Evolutionary conservation across 1,140 invertebrate species (phyloP).

Genomic region (Drosophila prosaltans): DNA sequence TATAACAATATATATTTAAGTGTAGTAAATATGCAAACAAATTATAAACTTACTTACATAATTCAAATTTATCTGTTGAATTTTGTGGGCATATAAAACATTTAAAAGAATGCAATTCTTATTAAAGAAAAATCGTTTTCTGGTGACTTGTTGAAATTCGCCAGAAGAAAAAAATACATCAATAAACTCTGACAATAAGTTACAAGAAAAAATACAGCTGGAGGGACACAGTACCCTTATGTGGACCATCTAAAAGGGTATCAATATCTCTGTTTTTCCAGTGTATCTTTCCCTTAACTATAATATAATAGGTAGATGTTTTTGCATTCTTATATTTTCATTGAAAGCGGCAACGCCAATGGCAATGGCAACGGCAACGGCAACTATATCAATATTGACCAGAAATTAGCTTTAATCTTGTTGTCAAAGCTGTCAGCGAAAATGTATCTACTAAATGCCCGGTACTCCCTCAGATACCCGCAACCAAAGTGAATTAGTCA

Average conservation of each 20-base stretch:
- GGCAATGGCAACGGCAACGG: slow-evolving; percentile 17
- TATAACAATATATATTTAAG: no score
- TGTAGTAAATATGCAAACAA: no score
- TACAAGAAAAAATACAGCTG: no score
- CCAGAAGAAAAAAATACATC: no score
- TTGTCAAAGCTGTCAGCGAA: slow-evolving; percentile 61
- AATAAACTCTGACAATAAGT: no score
- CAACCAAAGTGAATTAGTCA: slow-evolving; percentile 47
- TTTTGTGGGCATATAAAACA: no score
- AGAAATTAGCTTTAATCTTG: slow-evolving; percentile 65
- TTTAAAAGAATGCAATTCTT: no score
- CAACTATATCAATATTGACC: slow-evolving; percentile 63
- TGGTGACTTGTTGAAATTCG: no score
- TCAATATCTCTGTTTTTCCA: neutral
- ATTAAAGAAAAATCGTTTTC: no score
- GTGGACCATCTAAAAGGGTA: neutral
- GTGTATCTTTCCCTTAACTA: neutral
- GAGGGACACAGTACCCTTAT: no score
- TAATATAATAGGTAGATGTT: neutral
- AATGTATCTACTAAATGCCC: slow-evolving; percentile 41
- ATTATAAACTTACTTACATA: no score
- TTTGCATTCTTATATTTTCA: slow-evolving; percentile 3
- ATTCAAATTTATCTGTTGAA: no score
- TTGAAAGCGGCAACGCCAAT: neutral
- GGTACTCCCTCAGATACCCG: slow-evolving; percentile 5